Conservation (phyloP, 2,113 vertebrate genomes). For the Alosa alosa region DNA sequence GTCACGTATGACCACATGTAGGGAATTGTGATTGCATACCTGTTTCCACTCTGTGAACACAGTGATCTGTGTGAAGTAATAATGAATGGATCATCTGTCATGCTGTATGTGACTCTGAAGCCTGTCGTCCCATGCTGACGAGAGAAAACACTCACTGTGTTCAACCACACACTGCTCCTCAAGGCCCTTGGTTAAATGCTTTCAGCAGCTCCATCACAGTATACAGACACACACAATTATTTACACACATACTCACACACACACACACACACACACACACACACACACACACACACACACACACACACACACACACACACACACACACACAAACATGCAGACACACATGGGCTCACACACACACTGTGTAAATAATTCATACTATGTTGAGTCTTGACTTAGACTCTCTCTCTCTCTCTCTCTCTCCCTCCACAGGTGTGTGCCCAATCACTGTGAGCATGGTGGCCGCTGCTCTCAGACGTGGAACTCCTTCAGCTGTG, state of each 20-base stretch:
- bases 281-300: too few species aligned
- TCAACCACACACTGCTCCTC: background rate
- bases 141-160: background rate
- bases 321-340: too few species aligned
- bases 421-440: conserved; percentile 75
- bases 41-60: background rate
- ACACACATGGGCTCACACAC: background rate
- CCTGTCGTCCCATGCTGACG: background rate
- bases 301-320: too few species aligned
- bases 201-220: too few species aligned
- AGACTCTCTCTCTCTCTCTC: background rate
- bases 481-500: conserved; percentile 90
- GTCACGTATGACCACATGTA: background rate
- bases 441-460: conserved; percentile 95
- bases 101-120: background rate
- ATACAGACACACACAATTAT: too few species aligned
- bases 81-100: background rate
- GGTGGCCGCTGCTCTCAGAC: conserved; percentile 90
- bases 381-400: background rate
- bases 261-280: too few species aligned
- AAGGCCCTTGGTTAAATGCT: too few species aligned
- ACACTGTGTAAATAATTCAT: background rate
- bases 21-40: background rate
- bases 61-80: too few species aligned
- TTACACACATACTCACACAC: too few species aligned